These are phyloP conservation scores for Hylaea fasciaria DNA, from an alignment of 2,888 invertebrate genomes.

Conservation along the genomic window DNA sequence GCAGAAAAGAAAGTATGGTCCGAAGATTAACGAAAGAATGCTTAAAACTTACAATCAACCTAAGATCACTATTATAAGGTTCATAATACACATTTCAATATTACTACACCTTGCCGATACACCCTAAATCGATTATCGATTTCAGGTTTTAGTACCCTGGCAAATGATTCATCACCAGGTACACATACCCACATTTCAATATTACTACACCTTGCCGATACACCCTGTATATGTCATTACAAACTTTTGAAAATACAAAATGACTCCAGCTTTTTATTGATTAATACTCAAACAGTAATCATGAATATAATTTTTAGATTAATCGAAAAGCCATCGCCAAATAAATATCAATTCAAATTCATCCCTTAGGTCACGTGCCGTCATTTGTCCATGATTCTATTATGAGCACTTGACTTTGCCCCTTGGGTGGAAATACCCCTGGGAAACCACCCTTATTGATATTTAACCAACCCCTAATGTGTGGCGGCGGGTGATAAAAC, in stretches of 20 bases:
- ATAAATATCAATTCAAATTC: constrained; percentile 22
- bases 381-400: constrained; percentile 28
- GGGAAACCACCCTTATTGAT: constrained; percentile 25
- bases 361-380: constrained; percentile 24
- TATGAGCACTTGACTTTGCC: constrained; percentile 29
- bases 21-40: too few species aligned
- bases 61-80: too few species aligned
- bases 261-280: background rate
- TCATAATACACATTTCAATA: too few species aligned
- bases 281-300: constrained; percentile 1
- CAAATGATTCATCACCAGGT: too few species aligned
- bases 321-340: constrained; percentile 8
- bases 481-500: constrained; percentile 25
- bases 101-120: too few species aligned
- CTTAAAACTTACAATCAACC: too few species aligned
- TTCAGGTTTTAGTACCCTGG: too few species aligned
- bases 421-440: constrained; percentile 19
- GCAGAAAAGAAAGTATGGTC: too few species aligned
- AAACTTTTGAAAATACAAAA: background rate
- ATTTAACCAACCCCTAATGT: constrained; percentile 21
- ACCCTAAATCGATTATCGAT: too few species aligned
- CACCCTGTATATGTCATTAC: too few species aligned
- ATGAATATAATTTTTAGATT: constrained; percentile 28
- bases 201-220: too few species aligned
- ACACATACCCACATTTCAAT: too few species aligned